phyloP scores from a whole-genome alignment of 2,113 vertebrate genomes.

The Ailurus styani region DNA sequence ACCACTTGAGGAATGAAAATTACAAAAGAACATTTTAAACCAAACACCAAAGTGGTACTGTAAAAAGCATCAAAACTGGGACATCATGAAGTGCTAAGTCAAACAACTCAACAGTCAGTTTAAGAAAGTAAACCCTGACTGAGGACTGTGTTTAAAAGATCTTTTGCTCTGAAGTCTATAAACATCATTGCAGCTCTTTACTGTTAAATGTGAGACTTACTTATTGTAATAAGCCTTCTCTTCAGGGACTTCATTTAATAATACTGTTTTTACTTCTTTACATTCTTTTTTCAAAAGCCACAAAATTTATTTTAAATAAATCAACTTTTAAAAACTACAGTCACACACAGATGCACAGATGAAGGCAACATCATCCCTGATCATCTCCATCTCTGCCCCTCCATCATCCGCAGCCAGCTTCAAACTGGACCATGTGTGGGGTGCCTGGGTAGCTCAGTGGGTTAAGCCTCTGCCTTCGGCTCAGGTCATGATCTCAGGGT shows the following conservation, averaged over 20 bases:
- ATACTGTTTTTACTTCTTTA: not conserved
- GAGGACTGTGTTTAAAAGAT: conserved; percentile 21
- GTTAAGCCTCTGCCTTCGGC: no score
- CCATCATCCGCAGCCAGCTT: not conserved
- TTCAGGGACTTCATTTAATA: not conserved
- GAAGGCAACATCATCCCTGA: not conserved
- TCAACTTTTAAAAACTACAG: conserved; percentile 17
- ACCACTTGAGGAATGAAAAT: not conserved
- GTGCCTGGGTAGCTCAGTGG: no score
- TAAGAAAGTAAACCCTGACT: not conserved
- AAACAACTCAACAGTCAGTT: conserved; percentile 17
- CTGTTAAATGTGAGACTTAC: not conserved
- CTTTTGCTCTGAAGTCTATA: not conserved
- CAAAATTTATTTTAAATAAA: conserved; percentile 42
- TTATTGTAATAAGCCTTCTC: not conserved
- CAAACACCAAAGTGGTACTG: not conserved
- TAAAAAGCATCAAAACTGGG: conserved; percentile 11
- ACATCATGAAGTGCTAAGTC: not conserved
- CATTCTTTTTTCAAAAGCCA: not conserved
- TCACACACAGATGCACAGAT: not conserved
- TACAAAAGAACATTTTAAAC: conserved; percentile 18
- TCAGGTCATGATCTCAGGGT: no score
- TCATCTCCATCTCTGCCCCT: not conserved
- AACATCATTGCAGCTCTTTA: conserved; percentile 9
- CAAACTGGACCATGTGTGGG: not conserved